These are phyloP conservation scores for Chelonoidis abingdonii DNA, from an alignment of 2,113 vertebrate species.

Conservation along the genomic window DNA sequence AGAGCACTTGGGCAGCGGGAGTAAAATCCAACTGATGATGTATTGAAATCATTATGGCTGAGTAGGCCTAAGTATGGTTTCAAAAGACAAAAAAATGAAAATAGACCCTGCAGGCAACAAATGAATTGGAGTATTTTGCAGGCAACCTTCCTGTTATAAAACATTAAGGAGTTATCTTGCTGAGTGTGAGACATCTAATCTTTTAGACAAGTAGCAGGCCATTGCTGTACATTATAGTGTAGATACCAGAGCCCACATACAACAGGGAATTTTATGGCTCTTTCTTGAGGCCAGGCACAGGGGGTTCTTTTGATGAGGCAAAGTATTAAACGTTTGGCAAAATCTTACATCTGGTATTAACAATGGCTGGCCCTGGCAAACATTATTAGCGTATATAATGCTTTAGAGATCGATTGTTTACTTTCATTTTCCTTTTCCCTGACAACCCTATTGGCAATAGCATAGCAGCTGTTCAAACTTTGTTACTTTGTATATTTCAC, in stretches of 20 bases:
- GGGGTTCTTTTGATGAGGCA: neutral
- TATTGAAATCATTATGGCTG: neutral
- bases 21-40: neutral
- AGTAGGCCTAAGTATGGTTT: neutral
- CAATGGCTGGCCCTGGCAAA: slow-evolving; percentile 44
- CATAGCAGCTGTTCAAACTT: slow-evolving; percentile 39
- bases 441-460: neutral
- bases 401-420: slow-evolving; percentile 50
- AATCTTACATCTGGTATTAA: slow-evolving; percentile 40
- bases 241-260: neutral
- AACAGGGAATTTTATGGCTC: neutral
- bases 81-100: neutral
- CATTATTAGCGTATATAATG: slow-evolving; percentile 39
- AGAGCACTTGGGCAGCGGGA: rapidly evolving
- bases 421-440: slow-evolving; percentile 62
- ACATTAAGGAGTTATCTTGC: neutral
- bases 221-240: neutral
- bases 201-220: neutral
- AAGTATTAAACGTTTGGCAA: slow-evolving; percentile 24
- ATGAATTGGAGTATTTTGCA: neutral
- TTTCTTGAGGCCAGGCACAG: neutral
- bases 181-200: neutral
- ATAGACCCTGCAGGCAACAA: neutral
- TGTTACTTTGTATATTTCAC: slow-evolving; percentile 44
- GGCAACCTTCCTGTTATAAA: neutral